These are phyloP conservation scores for Patella depressa DNA, from an alignment of 2,888 invertebrate species.

Conservation along the genomic window DNA sequence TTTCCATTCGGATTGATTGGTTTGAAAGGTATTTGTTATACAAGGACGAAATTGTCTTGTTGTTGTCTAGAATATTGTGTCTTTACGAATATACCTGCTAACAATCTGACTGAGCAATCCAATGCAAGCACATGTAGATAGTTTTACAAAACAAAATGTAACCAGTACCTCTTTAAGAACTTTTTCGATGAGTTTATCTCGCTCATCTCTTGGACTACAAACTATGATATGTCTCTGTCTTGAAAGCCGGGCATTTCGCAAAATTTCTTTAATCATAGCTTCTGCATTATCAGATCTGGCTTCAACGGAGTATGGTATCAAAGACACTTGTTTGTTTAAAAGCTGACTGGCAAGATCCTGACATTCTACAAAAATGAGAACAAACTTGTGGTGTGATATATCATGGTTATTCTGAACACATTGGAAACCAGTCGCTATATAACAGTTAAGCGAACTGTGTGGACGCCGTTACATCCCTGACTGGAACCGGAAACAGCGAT, in stretches of 20 bases:
- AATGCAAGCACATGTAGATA: conserved; percentile 9
- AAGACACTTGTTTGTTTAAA: conserved; percentile 54
- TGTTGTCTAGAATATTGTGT: neutral
- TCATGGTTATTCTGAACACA: no score
- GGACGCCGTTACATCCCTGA: no score
- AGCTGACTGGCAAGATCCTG: conserved; percentile 55
- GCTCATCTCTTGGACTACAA: conserved; percentile 58
- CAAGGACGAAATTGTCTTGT: no score
- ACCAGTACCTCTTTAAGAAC: conserved; percentile 47
- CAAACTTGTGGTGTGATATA: no score
- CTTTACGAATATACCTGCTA: neutral
- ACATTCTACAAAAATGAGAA: conserved; percentile 47
- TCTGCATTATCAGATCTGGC: conserved; percentile 31
- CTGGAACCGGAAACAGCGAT: no score
- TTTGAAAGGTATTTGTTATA: no score
- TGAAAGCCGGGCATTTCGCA: conserved; percentile 50
- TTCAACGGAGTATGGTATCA: conserved; percentile 57
- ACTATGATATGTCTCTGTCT: conserved; percentile 51
- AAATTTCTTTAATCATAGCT: conserved; percentile 43
- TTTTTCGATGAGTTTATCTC: conserved; percentile 50
- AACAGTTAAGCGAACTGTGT: no score
- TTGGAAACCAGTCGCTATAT: no score
- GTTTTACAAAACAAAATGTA: neutral
- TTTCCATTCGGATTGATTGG: no score
- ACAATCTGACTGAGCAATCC: conserved; percentile 12